phyloP scores from a whole-genome alignment of 2,797 vertebrate genomes.

The Falco peregrinus region DNA sequence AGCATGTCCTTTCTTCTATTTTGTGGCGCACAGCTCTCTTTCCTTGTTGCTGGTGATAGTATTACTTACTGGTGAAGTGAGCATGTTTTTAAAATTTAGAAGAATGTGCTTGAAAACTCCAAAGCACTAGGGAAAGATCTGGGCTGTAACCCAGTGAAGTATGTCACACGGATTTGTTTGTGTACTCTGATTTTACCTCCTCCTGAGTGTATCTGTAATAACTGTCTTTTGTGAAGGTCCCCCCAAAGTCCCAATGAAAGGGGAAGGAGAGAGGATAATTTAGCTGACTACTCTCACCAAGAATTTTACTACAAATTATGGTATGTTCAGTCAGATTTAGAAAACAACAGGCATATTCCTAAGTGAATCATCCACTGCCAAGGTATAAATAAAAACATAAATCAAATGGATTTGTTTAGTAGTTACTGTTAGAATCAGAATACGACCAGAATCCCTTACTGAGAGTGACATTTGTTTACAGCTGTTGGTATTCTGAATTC shows the following conservation, averaged over 20 bases:
- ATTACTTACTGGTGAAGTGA: not conserved
- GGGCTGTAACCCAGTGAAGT: not conserved
- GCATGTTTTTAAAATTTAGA: not conserved
- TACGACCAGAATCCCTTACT: not conserved
- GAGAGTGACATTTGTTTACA: not conserved
- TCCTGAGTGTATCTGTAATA: not conserved
- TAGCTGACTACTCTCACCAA: not conserved
- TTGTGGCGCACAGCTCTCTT: not conserved
- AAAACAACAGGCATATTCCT: not conserved
- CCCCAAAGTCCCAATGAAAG: not conserved
- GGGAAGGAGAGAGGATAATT: not conserved
- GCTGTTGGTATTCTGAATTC: not conserved
- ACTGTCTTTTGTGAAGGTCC: not conserved
- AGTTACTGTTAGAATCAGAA: not conserved
- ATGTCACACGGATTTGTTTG: not conserved
- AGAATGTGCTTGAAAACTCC: not conserved
- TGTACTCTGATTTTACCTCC: not conserved
- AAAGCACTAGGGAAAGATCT: not conserved
- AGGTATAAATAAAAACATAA: not conserved
- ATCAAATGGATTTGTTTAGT: not conserved
- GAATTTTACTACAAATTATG: not conserved
- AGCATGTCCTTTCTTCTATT: not conserved
- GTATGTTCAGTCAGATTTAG: not conserved
- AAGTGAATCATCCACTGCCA: not conserved
- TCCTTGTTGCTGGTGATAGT: not conserved